Base-by-base conservation (phyloP, 2,888 invertebrate genomes). In the Drosophila meridiana region DNA sequence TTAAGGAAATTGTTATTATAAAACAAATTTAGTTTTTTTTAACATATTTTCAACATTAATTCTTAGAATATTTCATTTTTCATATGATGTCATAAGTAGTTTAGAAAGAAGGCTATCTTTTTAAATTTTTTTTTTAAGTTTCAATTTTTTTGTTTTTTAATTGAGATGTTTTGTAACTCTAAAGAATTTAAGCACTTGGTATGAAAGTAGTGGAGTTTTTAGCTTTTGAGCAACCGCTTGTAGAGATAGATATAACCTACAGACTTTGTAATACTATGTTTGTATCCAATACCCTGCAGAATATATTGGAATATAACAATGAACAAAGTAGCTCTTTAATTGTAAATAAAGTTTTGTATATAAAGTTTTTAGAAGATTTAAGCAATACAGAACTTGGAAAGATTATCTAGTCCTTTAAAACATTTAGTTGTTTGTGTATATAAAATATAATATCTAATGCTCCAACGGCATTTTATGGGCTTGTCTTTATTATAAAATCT, bases 211-310 rank as follows among this genome's bases (percentile, higher is more conserved):
- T 32, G 0, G 7, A 42, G 4, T 28, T 14, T 20, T 36, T 8
- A 26, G 28, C 20, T 32, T 45, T 26, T 4, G 8, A 43, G 43
- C 20, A 7, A 32, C 20, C 20, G 32, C 20, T 55, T 28, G 26
- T 34, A 14, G 7, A 11, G 32, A 32, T 26, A 20, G 20, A 7
- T 5, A 20, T 26, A 20, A 2, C 14, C 14, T 6, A 34, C 7
- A 53, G 28, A 52, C n/a, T 14, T 8, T 43, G 1, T 47, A 30
- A 30, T 6, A 20, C 30, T 20, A 40, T 14, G 32, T 50, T 14
- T 11, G 32, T 36, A 20, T 6, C 14, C 0, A 20, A 14, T 48
- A 42, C 30, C 48, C 42, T 50, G 48, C 70, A 50, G 70, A 70
- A 36, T n/a, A 4, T 48, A 57, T 69, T 48, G 4, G 13, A 40